Conservation (phyloP, 2,888 invertebrate genomes). For the Slavum lentiscoides region DNA sequence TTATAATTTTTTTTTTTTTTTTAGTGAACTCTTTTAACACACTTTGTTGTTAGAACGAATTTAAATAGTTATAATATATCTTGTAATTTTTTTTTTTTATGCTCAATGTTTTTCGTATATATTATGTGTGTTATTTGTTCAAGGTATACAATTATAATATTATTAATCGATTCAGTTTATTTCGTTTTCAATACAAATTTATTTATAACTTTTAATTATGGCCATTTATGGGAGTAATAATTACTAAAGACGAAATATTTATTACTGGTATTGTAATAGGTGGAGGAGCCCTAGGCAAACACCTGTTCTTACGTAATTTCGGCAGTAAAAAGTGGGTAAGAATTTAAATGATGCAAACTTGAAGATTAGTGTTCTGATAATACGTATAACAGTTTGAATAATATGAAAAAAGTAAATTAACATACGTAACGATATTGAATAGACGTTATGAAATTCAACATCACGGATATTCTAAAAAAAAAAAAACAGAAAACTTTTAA, state of each 20-base stretch:
- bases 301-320: slow-evolving; percentile 2
- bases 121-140: too few species aligned
- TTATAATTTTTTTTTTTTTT: not conserved
- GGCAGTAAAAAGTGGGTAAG: not conserved
- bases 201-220: not conserved
- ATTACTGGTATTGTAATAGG: not conserved
- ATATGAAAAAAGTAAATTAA: not conserved
- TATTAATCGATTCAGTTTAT: too few species aligned
- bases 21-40: too few species aligned
- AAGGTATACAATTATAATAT: not conserved
- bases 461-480: not conserved
- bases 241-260: not conserved
- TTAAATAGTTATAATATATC: too few species aligned
- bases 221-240: not conserved
- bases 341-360: not conserved
- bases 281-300: not conserved
- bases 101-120: too few species aligned
- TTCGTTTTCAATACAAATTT: too few species aligned
- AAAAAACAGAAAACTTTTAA: too few species aligned
- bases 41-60: too few species aligned
- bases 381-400: not conserved
- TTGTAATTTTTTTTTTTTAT: too few species aligned
- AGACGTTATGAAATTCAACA: not conserved
- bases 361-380: slow-evolving; percentile 9
- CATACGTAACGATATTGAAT: not conserved